Evolutionary conservation across 37 sponge, comb jelly and placozoan genomes (phyloP).

Genomic region (Lycopodina hypogea): DNA sequence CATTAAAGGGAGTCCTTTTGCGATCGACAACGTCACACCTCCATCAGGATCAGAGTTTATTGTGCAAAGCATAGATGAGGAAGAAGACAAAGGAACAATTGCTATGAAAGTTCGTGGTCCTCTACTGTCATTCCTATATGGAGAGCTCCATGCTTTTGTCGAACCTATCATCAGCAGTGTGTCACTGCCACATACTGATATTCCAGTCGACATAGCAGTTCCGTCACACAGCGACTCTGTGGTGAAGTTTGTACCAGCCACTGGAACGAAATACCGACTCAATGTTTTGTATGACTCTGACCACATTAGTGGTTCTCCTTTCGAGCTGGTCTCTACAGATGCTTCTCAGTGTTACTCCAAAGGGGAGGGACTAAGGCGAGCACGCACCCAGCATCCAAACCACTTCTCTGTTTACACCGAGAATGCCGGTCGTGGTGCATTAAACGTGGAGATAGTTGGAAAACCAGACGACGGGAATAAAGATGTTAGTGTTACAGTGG

Average conservation of each 20-base stretch:
- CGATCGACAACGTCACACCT: constrained; percentile 30
- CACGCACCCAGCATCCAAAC: constrained; percentile 25
- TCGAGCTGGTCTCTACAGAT: constrained; percentile 48
- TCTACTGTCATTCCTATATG: constrained; percentile 43
- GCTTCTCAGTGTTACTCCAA: constrained; percentile 54
- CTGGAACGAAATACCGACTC: constrained; percentile 41
- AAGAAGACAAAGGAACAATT: constrained; percentile 39
- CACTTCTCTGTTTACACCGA: constrained; percentile 69
- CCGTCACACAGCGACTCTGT: constrained; percentile 7
- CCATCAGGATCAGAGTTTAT: constrained; percentile 45
- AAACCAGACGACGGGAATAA: constrained; percentile 46
- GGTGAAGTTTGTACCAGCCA: constrained; percentile 25
- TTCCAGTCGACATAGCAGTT: neutral
- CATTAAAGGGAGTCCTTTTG: constrained; percentile 65
- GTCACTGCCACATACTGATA: neutral
- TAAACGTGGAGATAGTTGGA: constrained; percentile 64
- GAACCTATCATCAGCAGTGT: too few relatives aligned
- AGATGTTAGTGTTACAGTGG: constrained; percentile 1
- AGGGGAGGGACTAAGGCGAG: constrained; percentile 56
- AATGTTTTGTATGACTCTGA: constrained; percentile 47
- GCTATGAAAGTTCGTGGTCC: constrained; percentile 62
- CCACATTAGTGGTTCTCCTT: constrained; percentile 77
- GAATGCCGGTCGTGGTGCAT: constrained; percentile 70
- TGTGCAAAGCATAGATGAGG: constrained; percentile 47
- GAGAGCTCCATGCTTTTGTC: constrained; percentile 6